These are phyloP conservation scores for Boleophthalmus pectinirostris DNA, from an alignment of 2,113 vertebrate species.

Conservation along the genomic window DNA sequence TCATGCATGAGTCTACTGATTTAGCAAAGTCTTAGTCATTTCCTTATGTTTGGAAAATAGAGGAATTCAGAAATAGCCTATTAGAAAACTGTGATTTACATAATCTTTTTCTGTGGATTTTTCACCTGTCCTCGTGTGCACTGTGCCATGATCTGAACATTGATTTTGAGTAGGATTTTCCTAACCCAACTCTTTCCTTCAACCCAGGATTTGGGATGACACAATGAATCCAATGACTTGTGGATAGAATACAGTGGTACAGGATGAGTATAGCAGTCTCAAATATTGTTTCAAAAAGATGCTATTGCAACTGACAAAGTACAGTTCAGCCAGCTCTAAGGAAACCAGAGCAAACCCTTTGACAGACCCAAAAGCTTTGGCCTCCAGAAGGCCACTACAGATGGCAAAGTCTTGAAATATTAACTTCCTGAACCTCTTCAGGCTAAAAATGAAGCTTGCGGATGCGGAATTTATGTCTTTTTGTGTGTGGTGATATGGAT, in stretches of 20 bases:
- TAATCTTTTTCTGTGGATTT: not conserved
- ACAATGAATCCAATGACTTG: not conserved
- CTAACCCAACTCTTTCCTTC: not conserved
- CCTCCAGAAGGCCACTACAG: constrained; percentile 46
- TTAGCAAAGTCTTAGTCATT: constrained; percentile 20
- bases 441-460: constrained; percentile 38
- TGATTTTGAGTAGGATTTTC: not conserved
- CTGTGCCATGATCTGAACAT: not conserved
- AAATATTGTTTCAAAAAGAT: not conserved
- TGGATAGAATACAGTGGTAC: not conserved
- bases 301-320: no score
- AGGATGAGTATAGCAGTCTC: not conserved
- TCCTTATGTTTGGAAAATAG: constrained; percentile 12
- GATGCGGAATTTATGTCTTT: constrained; percentile 30
- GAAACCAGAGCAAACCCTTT: constrained; percentile 23
- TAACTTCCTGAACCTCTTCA: constrained; percentile 39
- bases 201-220: not conserved
- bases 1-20: constrained; percentile 36
- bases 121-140: not conserved
- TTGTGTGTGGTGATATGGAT: constrained; percentile 1
- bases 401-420: constrained; percentile 61
- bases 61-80: constrained; percentile 5
- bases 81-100: not conserved
- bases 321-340: constrained; percentile 20
- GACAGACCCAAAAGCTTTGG: constrained; percentile 49